These are phyloP conservation scores for Scaptomyza caliginosa DNA, from an alignment of 2,888 invertebrate species.

Conservation along the genomic window DNA sequence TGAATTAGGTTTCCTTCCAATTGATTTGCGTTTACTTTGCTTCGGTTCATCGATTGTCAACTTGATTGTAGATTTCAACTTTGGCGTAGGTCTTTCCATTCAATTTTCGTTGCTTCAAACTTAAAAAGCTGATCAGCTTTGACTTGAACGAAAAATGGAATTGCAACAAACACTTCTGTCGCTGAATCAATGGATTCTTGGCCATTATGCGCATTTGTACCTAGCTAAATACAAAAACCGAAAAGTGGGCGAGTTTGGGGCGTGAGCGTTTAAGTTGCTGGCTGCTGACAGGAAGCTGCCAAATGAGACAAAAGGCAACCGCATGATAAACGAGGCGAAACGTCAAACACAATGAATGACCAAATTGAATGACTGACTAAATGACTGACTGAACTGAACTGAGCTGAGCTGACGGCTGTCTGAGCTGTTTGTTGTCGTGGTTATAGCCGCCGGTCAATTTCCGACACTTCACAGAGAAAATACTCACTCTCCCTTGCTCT, in stretches of 20 bases:
- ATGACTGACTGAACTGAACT: slow-evolving; percentile 18
- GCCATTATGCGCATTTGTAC: background rate
- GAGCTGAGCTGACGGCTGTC: slow-evolving; percentile 24
- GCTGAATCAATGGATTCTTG: background rate
- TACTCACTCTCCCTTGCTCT: slow-evolving; percentile 2
- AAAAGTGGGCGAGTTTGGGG: slow-evolving; percentile 4
- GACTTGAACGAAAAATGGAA: background rate
- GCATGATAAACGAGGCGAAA: slow-evolving; percentile 31
- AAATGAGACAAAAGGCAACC: slow-evolving; percentile 57
- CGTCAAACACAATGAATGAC: slow-evolving; percentile 43
- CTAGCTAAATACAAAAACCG: background rate
- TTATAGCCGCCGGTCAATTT: slow-evolving; percentile 72
- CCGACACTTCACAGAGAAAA: slow-evolving; percentile 49
- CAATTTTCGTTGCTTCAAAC: background rate
- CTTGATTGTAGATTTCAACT: background rate
- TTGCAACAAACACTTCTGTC: background rate
- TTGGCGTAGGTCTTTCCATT: background rate
- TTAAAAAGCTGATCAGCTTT: background rate
- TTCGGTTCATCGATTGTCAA: background rate
- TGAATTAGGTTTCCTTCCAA: slow-evolving; percentile 42
- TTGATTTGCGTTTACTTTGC: slow-evolving; percentile 14
- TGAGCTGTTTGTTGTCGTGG: slow-evolving; percentile 27
- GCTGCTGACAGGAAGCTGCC: slow-evolving; percentile 44
- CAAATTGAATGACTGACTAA: slow-evolving; percentile 34
- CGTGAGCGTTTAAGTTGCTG: slow-evolving; percentile 23